Percentiles rank a stretch among this genome's conserved stretches.
These are phyloP conservation scores for Cryptomyrus ogoouensis DNA, from an alignment of 2,113 vertebrate genomes.

Conservation along the genomic window DNA sequence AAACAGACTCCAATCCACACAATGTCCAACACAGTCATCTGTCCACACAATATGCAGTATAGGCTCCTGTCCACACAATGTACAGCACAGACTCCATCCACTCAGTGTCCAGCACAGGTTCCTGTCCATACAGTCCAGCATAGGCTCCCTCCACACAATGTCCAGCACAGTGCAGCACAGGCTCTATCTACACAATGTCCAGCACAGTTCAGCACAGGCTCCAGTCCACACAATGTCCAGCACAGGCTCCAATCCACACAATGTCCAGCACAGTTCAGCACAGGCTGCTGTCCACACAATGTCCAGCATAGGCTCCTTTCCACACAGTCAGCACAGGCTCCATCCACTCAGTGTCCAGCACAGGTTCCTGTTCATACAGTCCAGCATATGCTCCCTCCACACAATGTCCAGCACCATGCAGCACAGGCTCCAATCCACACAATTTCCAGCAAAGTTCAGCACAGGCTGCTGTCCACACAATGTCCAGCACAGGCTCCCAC, in stretches of 20 bases:
- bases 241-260: not conserved
- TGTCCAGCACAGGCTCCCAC: not conserved
- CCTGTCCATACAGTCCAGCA: not conserved
- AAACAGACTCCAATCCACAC: too few relatives aligned
- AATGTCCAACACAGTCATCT: not conserved
- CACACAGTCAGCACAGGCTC: not conserved
- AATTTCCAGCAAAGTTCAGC: not conserved
- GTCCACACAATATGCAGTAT: not conserved
- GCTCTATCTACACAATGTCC: not conserved
- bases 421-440: too few relatives aligned
- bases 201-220: not conserved
- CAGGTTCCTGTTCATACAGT: not conserved
- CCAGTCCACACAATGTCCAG: not conserved
- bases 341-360: not conserved
- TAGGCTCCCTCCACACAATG: not conserved
- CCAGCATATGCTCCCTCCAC: not conserved
- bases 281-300: not conserved
- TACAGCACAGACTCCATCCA: not conserved
- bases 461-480: not conserved
- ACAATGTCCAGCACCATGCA: not conserved
- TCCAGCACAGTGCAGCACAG: not conserved
- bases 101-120: not conserved
- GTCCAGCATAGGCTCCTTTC: not conserved
- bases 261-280: not conserved
- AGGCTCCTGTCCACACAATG: not conserved